Conservation (phyloP, 2,113 vertebrate species). For the Acanthisitta chloris region DNA sequence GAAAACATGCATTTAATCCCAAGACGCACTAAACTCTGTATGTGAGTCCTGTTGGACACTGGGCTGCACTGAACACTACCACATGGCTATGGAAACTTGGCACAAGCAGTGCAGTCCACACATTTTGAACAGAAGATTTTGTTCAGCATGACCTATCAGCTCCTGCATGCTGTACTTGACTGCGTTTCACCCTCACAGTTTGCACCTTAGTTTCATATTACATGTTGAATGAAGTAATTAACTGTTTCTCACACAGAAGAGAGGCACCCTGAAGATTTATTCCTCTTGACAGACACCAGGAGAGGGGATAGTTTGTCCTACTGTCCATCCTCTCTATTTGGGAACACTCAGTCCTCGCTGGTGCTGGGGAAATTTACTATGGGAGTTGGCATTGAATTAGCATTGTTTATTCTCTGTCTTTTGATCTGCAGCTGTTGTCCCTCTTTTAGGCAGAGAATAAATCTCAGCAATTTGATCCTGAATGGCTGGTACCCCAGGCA, state of each 20-base stretch:
- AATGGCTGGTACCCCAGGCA: not conserved
- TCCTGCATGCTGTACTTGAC: not conserved
- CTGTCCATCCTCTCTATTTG: not conserved
- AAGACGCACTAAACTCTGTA: not conserved
- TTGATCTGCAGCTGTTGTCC: not conserved
- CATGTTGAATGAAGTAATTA: not conserved
- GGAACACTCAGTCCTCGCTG: not conserved
- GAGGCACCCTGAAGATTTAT: not conserved
- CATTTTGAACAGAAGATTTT: not conserved
- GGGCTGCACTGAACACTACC: not conserved
- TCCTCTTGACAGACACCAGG: not conserved
- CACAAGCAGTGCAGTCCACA: not conserved
- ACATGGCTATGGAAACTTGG: not conserved
- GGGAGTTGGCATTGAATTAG: not conserved
- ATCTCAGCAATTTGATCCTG: not conserved
- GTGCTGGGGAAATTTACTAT: not conserved
- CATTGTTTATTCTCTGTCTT: not conserved
- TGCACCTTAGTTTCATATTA: not conserved
- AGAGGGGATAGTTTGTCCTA: not conserved
- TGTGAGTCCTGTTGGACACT: not conserved
- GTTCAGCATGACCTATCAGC: rapidly evolving
- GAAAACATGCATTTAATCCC: not conserved
- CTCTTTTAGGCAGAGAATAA: not conserved
- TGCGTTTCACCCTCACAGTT: not conserved
- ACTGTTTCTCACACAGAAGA: not conserved